Conservation (phyloP, 1,140 invertebrate species). For the Dreissena rostriformis region DNA sequence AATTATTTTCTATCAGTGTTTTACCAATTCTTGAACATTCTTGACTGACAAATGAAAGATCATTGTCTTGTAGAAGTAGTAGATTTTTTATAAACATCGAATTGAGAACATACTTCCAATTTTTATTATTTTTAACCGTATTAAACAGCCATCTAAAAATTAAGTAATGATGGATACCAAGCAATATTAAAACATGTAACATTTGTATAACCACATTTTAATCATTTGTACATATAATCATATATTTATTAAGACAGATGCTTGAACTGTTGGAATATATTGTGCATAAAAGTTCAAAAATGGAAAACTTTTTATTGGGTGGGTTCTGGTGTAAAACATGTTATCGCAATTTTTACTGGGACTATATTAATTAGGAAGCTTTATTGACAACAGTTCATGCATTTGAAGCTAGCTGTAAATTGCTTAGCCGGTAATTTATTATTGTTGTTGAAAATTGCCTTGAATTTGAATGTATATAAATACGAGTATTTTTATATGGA, state of each 20-base stretch:
- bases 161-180: not conserved
- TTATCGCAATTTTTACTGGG: constrained; percentile 37
- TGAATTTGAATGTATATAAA: constrained; percentile 50
- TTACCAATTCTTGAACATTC: constrained; percentile 19
- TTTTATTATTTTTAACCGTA: constrained; percentile 7
- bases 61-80: too few species aligned
- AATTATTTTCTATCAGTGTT: constrained; percentile 1
- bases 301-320: not conserved
- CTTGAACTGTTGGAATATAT: not conserved
- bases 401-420: constrained; percentile 35
- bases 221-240: not conserved
- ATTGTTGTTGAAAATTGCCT: constrained; percentile 48
- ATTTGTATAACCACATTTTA: not conserved
- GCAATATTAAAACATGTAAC: constrained; percentile 12
- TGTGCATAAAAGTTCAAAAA: constrained; percentile 14
- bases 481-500: constrained; percentile 55
- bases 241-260: not conserved
- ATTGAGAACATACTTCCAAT: constrained; percentile 22
- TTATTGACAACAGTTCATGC: constrained; percentile 13
- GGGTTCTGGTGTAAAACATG: constrained; percentile 10
- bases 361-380: constrained; percentile 31
- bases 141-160: constrained; percentile 4
- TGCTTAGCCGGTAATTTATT: constrained; percentile 38
- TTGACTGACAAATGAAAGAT: not conserved
- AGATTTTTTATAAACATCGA: constrained; percentile 37